Conservation (phyloP, 2,888 invertebrate species). For the Tachystola acroxantha region DNA sequence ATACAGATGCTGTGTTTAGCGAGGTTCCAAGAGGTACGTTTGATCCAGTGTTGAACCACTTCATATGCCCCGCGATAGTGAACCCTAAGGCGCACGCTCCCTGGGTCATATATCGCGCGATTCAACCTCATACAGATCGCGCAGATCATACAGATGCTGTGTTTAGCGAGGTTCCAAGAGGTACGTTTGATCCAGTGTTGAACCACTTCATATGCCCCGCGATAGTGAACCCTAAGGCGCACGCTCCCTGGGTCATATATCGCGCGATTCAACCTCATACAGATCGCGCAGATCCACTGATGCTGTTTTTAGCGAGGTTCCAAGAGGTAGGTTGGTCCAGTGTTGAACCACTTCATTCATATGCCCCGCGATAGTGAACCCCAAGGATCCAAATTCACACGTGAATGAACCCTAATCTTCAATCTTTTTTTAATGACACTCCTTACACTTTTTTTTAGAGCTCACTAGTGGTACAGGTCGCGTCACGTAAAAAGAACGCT, state of each 20-base stretch:
- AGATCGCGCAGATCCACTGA: conserved; percentile 96
- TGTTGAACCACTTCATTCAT: conserved; percentile 96
- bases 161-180: conserved; percentile 90
- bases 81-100: conserved; percentile 97
- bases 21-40: conserved; percentile 86
- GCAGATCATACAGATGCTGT: conserved; percentile 94
- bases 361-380: conserved; percentile 97
- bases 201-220: conserved; percentile 97
- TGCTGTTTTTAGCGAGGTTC: conserved; percentile 90
- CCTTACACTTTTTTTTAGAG: too few relatives aligned
- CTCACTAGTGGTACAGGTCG: too few relatives aligned
- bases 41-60: conserved; percentile 95
- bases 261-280: conserved; percentile 92
- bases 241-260: conserved; percentile 95
- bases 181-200: conserved; percentile 91
- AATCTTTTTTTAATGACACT: too few relatives aligned
- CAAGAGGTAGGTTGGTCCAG: conserved; percentile 90
- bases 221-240: conserved; percentile 96
- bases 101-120: conserved; percentile 92
- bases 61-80: conserved; percentile 97
- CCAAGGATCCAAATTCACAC: conserved; percentile 79
- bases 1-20: conserved; percentile 93
- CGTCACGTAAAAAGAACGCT: too few relatives aligned
- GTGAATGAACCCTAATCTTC: too few relatives aligned
- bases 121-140: conserved; percentile 95